Evolutionary conservation across 2,888 invertebrate genomes (phyloP), one percentile per base, ranked within the genome.

Genomic region (Nomada ferruginata): DNA sequence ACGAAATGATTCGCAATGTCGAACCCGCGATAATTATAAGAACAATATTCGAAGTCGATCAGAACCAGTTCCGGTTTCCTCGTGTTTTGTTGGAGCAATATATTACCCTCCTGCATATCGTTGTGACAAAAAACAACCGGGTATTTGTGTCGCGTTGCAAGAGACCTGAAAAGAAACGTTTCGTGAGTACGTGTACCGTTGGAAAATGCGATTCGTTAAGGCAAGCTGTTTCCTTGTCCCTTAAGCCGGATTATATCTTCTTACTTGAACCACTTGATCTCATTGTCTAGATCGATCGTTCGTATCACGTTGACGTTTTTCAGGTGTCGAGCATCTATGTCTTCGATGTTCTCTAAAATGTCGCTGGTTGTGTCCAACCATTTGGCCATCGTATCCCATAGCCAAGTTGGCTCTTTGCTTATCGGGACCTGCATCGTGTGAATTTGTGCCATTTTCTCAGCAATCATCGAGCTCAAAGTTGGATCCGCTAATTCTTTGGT

Each of bases 81-180:
- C 18, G 91, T 89, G 73, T 93, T 95, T 85, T 95, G 94, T 60
- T 94, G 94, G 79, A 95, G 91, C n/a, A 96, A 93, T 87, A 96
- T 96, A 92, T 96, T 95, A 94, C 98, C 98, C 95, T 98, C 98
- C 93, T 99, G 98, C 94, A 98, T 95, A 91, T 99, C 99, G 92
- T 99, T 99, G 93, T 99, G 99, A 88, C 98, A 98, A 94, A 99
- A 99, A 0, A 98, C 96, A 0, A 98, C 98, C 0, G 98, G 97
- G 70, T 94, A 90, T 73, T 94, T 94, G 2, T 92, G 91, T 60
- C 90, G 91, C 29, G 60, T 89, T 4, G 92, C 90, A n/a, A 93
- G 77, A 42, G 90, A 90, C 89, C 95, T 96, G 91, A 18, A 81
- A 65, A 68, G 4, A 65, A 9, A 13, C 18, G 0, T 52, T 3